Conservation (phyloP, 2,888 invertebrate genomes). For the Nephrotoma guestfalica region DNA sequence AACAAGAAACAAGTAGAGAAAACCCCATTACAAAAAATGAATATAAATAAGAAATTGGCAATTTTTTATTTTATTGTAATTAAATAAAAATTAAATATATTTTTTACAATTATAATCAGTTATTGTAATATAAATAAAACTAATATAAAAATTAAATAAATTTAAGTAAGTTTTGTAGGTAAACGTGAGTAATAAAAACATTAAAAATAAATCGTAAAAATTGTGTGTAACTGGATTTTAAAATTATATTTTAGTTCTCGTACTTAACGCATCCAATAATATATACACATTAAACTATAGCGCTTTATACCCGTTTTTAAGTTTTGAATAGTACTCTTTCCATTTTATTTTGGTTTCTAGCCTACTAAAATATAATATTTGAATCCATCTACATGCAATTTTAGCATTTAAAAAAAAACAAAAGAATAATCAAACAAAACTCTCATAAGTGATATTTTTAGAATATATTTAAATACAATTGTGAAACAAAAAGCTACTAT, state of each 20-base stretch:
- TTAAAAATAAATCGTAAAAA: background rate
- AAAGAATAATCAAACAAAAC: conserved; percentile 1
- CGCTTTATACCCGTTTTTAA: background rate
- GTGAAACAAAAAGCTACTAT: conserved; percentile 2
- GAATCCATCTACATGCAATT: background rate
- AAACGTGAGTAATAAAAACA: background rate
- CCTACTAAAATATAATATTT: background rate
- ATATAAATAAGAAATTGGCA: background rate
- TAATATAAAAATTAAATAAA: background rate
- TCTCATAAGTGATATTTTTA: conserved; percentile 3
- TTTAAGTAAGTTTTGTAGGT: background rate
- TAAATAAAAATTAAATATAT: background rate
- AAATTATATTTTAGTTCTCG: background rate
- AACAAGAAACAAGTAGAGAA: background rate
- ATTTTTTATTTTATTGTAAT: background rate
- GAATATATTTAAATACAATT: background rate
- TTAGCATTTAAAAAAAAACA: background rate
- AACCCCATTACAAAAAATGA: background rate
- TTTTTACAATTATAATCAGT: background rate
- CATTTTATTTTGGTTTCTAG: background rate
- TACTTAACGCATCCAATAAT: background rate
- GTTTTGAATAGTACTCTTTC: background rate
- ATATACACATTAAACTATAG: background rate
- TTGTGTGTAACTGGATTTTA: background rate
- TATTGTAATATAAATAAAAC: background rate